phyloP scores from a whole-genome alignment of 2,113 vertebrate species.

The Platysternon megacephalum region DNA sequence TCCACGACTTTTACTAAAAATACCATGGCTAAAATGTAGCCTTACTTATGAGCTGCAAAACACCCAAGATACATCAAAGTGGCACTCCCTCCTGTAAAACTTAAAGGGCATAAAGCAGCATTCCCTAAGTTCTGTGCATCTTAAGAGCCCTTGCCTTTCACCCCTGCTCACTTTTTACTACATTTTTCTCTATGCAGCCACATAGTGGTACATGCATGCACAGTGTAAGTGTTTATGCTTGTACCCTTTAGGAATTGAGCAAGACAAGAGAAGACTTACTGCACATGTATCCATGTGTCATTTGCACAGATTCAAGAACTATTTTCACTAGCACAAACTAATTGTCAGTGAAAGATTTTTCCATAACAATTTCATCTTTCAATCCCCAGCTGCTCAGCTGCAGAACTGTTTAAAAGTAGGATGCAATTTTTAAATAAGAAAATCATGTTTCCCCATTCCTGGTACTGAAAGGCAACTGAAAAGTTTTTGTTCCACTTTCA shows the following conservation, averaged over 20 bases:
- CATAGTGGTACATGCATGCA: neutral
- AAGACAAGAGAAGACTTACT: neutral
- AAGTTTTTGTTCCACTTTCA: neutral
- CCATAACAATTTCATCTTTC: rapidly evolving
- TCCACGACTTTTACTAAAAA: no score
- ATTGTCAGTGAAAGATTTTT: neutral
- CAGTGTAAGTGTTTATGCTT: neutral
- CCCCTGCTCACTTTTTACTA: no score
- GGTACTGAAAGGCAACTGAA: rapidly evolving
- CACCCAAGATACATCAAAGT: no score
- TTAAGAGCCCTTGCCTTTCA: no score
- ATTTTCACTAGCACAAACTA: rapidly evolving
- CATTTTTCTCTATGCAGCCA: neutral
- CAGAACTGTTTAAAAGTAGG: neutral
- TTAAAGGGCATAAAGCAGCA: no score
- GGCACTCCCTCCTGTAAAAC: no score
- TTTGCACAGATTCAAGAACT: neutral
- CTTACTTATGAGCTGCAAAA: no score
- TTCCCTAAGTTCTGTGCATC: no score
- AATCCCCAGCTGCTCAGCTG: neutral
- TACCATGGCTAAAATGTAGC: no score
- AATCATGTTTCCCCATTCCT: neutral
- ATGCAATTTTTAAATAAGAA: neutral
- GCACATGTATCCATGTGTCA: neutral
- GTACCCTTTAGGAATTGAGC: neutral